Conservation (phyloP, 1,140 invertebrate genomes). For the Ylistrum balloti region DNA sequence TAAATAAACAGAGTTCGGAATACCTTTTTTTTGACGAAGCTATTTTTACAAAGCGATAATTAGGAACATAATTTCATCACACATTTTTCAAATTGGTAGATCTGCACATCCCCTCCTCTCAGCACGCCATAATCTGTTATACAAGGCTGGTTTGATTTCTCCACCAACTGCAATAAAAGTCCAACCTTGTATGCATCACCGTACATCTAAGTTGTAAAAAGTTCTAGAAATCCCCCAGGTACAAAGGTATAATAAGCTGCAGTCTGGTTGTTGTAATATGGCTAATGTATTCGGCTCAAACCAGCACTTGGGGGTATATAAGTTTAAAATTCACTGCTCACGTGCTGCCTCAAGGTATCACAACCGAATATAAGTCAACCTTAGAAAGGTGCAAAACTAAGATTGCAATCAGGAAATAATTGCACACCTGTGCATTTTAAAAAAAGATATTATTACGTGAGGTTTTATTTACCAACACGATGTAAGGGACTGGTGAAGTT, state of each 20-base stretch:
- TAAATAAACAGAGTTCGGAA: neutral
- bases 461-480: neutral
- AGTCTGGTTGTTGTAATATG: neutral
- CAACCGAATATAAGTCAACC: neutral
- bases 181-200: neutral
- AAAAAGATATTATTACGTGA: neutral
- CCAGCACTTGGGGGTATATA: neutral
- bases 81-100: neutral
- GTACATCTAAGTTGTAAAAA: neutral
- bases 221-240: neutral
- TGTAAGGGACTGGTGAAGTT: neutral
- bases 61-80: neutral
- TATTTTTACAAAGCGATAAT: neutral
- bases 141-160: neutral
- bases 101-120: neutral
- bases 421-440: conserved; percentile 33
- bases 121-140: neutral
- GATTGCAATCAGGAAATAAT: neutral
- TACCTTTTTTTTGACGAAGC: neutral
- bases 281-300: conserved; percentile 12
- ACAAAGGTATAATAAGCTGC: neutral
- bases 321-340: neutral
- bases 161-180: neutral
- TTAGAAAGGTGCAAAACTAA: neutral
- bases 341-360: neutral